Base-by-base conservation (phyloP, 2,113 vertebrate species). In the Lycaon pictus region DNA sequence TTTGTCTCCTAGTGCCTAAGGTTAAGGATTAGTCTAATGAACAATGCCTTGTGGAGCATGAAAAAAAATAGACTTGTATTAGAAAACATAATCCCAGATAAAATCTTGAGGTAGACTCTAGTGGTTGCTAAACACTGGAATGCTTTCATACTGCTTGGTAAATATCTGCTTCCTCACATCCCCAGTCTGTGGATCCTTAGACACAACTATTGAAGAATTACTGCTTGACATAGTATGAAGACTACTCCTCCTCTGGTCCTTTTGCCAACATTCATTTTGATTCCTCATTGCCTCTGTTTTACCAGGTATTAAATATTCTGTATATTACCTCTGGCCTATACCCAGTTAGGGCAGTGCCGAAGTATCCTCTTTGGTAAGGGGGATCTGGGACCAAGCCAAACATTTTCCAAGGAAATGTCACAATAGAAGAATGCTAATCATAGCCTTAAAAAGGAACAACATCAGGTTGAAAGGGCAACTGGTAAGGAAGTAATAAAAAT, bases 401-500 rank as follows among this genome's bases (percentile, higher is more conserved):
- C 1, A n/a, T 63, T 94, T 96, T 92, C 86, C 15, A 88, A 93
- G 58, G 81, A 65, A 90, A 85, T 86, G 23, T 86, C 25, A 82
- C 5, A 72, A 67, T 81, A 88, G 72, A 6, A 90, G 10, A 95
- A 95, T 58, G 35, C n/a, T 96, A 92, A 79, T 84, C 48, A 92
- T 90, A 97, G 13, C 43, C 63, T 95, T 77, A 32, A 43, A 92
- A 93, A 94, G 12, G 62, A 79, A 51, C n/a, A 92, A 22, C 4
- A 37, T 76, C 27, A 94, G 72, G 58, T 85, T 94, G 27, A 95
- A 94, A 95, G 63, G 86, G n/a, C 67, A 94, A 93, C 27, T 93
- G 91, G 11, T 87, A 79, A 97, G n/a, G 25, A 82, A 69, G 17
- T 94, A 94, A 92, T 90, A 85, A 94, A 88, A 97, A 94, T 76